Conservation (phyloP, 1,140 invertebrate genomes). For the Portunus trituberculatus region DNA sequence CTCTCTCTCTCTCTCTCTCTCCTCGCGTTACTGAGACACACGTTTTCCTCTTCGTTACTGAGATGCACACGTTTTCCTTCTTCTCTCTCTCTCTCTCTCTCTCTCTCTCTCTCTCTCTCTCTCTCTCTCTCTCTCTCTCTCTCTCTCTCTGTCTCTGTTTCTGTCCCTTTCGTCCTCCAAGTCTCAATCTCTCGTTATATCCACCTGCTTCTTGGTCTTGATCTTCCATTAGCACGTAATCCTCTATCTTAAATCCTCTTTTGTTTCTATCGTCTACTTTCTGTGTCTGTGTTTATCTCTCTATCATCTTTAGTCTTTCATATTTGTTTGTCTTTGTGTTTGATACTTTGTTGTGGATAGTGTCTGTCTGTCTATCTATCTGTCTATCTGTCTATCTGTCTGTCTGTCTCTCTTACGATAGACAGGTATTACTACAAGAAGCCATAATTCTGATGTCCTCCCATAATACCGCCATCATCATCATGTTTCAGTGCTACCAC, state of each 20-base stretch:
- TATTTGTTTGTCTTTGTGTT: background rate
- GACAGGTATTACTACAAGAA: background rate
- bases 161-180: background rate
- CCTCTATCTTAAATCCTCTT: background rate
- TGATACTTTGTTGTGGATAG: background rate
- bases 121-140: background rate
- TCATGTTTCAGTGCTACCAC: background rate
- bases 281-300: background rate
- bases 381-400: constrained; percentile 26
- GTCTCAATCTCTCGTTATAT: background rate
- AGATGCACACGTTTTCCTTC: background rate
- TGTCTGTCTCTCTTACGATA: background rate
- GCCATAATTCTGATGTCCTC: background rate
- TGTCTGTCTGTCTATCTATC: constrained; percentile 31
- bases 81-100: constrained; percentile 15
- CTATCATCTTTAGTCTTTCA: too few relatives aligned
- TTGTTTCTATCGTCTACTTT: background rate
- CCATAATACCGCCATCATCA: background rate
- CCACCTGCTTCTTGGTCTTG: background rate
- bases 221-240: background rate
- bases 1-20: background rate
- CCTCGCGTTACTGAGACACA: background rate
- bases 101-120: background rate
- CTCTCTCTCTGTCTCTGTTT: background rate
- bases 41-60: background rate